Evolutionary conservation across 2,113 vertebrate genomes (phyloP).

Genomic region (Leucopsar rothschildi): DNA sequence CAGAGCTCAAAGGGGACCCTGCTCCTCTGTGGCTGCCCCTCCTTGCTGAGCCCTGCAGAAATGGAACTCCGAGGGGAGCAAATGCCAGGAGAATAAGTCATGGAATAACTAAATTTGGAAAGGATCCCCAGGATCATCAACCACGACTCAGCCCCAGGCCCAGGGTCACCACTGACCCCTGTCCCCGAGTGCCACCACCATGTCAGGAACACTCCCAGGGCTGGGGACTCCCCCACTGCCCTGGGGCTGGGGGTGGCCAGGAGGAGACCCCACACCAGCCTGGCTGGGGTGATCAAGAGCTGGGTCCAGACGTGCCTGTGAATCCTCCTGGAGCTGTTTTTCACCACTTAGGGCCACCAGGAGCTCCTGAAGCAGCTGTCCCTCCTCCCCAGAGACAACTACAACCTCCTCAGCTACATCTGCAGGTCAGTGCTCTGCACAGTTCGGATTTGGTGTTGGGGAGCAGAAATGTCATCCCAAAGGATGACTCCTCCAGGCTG

Average conservation of each 20-base stretch:
- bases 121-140: background rate
- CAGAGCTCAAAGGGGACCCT: background rate
- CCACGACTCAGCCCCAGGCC: background rate
- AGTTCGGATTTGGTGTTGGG: background rate
- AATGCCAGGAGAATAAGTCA: background rate
- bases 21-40: background rate
- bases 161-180: background rate
- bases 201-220: background rate
- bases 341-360: slow-evolving; percentile 75
- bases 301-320: background rate
- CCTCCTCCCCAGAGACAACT: slow-evolving; percentile 85
- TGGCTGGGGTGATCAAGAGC: background rate
- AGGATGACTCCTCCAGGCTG: background rate
- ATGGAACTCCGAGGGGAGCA: background rate
- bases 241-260: background rate
- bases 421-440: slow-evolving; percentile 80
- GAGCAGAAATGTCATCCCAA: background rate
- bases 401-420: slow-evolving; percentile 92
- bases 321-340: background rate
- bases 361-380: slow-evolving; percentile 84
- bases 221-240: background rate
- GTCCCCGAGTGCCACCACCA: background rate
- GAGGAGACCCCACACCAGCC: background rate
- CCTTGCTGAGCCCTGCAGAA: background rate
- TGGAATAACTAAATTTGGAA: background rate